Conservation (phyloP, 2,888 invertebrate species). For the Eupithecia centaureata region DNA sequence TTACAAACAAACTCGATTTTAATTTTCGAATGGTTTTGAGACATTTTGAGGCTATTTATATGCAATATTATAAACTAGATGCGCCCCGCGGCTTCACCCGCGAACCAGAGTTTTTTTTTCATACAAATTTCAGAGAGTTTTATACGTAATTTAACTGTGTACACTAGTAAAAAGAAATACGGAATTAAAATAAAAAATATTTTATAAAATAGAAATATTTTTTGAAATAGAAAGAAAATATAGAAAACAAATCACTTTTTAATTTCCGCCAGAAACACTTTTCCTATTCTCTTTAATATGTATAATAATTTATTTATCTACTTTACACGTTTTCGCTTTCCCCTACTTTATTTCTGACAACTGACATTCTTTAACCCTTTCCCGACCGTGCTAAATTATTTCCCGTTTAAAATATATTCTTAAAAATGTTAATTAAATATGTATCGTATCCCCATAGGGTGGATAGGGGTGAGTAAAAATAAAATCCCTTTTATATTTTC, state of each 20-base stretch:
- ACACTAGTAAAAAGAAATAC: no score
- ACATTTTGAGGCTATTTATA: no score
- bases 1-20: no score
- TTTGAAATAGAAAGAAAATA: not conserved
- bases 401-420: constrained; percentile 71
- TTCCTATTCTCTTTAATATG: constrained; percentile 18
- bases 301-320: constrained; percentile 48
- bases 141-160: no score
- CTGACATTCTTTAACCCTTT: constrained; percentile 76
- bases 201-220: no score
- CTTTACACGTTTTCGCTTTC: constrained; percentile 45
- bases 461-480: constrained; percentile 50
- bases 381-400: constrained; percentile 68
- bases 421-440: constrained; percentile 72
- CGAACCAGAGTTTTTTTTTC: no score
- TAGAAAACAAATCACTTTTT: not conserved
- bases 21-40: no score
- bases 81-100: no score
- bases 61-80: no score
- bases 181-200: no score
- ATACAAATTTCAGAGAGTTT: no score
- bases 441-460: constrained; percentile 57
- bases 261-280: constrained; percentile 8
- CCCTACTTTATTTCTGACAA: constrained; percentile 67
- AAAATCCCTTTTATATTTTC: constrained; percentile 52